phyloP scores from a whole-genome alignment of 1,140 invertebrate species.

The Anastrepha ludens region DNA sequence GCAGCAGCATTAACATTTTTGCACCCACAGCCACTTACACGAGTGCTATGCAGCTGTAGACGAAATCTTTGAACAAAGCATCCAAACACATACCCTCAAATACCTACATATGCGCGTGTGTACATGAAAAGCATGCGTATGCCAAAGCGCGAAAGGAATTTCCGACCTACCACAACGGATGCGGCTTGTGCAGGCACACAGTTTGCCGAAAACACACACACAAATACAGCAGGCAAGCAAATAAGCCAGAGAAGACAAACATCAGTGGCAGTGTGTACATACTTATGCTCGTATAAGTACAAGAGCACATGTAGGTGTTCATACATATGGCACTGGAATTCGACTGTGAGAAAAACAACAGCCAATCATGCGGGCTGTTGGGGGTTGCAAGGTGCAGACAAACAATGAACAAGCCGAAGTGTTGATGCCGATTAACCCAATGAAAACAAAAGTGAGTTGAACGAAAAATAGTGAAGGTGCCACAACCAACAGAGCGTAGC shows the following conservation, averaged over 20 bases:
- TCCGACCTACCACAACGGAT: conserved; percentile 73
- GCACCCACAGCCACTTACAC: not conserved
- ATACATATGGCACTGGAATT: not conserved
- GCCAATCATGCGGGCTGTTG: conserved; percentile 7
- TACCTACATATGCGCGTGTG: not conserved
- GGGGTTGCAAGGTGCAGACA: not conserved
- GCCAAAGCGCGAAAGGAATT: conserved; percentile 61
- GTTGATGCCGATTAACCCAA: conserved; percentile 42
- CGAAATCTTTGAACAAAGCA: not conserved
- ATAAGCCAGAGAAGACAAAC: not conserved
- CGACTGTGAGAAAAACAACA: conserved; percentile 7
- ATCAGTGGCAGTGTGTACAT: no score
- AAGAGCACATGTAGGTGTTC: not conserved
- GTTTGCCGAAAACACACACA: not conserved
- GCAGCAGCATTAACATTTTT: not conserved
- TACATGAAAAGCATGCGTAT: not conserved
- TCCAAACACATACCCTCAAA: not conserved
- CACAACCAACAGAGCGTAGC: not conserved
- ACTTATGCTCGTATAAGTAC: not conserved
- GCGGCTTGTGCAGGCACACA: conserved; percentile 8
- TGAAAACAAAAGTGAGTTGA: conserved; percentile 31
- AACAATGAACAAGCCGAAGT: conserved; percentile 25
- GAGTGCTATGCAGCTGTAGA: not conserved
- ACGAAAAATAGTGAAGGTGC: conserved; percentile 3
- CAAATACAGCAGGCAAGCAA: not conserved